Evolutionary conservation across 2,888 invertebrate genomes (phyloP).

Genomic region (Tachina grossa): DNA sequence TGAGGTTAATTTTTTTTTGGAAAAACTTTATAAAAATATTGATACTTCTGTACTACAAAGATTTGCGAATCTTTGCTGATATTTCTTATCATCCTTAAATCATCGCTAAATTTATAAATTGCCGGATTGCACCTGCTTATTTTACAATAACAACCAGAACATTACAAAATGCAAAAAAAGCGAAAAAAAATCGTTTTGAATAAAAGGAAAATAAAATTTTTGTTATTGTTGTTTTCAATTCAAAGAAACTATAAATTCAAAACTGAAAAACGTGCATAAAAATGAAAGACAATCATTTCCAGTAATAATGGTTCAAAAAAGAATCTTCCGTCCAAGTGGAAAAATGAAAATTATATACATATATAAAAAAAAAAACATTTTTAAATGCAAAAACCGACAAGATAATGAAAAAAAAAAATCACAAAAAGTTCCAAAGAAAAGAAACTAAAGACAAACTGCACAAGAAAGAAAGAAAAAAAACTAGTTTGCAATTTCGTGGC

Average conservation of each 20-base stretch:
- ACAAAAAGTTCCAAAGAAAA: not conserved
- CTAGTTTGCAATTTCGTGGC: conserved; percentile 71
- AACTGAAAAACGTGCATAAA: conserved; percentile 55
- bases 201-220: conserved; percentile 27
- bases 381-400: conserved; percentile 49
- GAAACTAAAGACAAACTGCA: conserved; percentile 37
- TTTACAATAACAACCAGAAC: conserved; percentile 23
- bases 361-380: conserved; percentile 25
- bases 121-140: conserved; percentile 64
- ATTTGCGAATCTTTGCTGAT: conserved; percentile 2
- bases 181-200: conserved; percentile 53
- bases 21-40: not conserved
- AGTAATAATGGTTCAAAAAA: conserved; percentile 9
- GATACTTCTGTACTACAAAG: not conserved
- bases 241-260: conserved; percentile 62
- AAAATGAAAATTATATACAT: not conserved
- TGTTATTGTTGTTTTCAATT: conserved; percentile 29
- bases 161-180: conserved; percentile 28
- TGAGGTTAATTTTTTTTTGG: too few relatives aligned
- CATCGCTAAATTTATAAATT: conserved; percentile 46
- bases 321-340: conserved; percentile 5
- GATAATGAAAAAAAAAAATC: conserved; percentile 50
- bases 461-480: conserved; percentile 24
- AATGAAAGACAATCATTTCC: conserved; percentile 49
- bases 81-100: conserved; percentile 42